Evolutionary conservation across 1,140 invertebrate genomes (phyloP).

Genomic region (Micrasema minimum): DNA sequence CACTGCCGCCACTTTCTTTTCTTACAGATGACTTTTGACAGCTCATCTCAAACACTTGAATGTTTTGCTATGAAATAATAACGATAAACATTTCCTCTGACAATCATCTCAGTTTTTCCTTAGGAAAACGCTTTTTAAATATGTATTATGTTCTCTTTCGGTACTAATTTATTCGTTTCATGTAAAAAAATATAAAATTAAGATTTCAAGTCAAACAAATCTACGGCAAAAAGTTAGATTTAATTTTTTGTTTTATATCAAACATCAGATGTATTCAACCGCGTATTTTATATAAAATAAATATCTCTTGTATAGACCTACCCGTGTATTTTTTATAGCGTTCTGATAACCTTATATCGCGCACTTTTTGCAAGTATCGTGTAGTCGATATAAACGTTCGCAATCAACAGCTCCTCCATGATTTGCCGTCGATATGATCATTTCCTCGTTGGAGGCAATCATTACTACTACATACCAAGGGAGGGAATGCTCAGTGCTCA

Average conservation of each 20-base stretch:
- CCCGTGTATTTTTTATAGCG: too few species aligned
- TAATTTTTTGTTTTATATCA: constrained; percentile 1
- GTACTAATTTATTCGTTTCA: constrained; percentile 5
- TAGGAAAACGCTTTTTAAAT: constrained; percentile 5
- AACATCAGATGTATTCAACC: too few species aligned
- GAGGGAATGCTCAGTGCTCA: neutral
- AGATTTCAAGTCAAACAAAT: neutral
- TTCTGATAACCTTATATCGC: neutral
- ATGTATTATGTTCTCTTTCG: constrained; percentile 2
- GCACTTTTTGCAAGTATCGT: neutral
- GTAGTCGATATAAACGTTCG: constrained; percentile 3
- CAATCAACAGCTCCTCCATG: constrained; percentile 15
- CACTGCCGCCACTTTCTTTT: neutral
- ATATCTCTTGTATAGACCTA: too few species aligned
- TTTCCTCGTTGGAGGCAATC: constrained; percentile 5
- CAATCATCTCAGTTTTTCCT: neutral
- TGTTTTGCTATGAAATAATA: neutral
- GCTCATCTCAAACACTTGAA: constrained; percentile 11
- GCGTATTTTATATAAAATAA: too few species aligned
- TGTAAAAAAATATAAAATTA: too few species aligned
- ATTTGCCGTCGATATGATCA: constrained; percentile 21
- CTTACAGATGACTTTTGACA: constrained; percentile 20
- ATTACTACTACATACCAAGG: constrained; percentile 5
- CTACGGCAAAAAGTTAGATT: neutral
- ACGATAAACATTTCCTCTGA: neutral